Evolutionary conservation across 2,113 vertebrate species (phyloP).

Genomic region (Colaptes auratus): DNA sequence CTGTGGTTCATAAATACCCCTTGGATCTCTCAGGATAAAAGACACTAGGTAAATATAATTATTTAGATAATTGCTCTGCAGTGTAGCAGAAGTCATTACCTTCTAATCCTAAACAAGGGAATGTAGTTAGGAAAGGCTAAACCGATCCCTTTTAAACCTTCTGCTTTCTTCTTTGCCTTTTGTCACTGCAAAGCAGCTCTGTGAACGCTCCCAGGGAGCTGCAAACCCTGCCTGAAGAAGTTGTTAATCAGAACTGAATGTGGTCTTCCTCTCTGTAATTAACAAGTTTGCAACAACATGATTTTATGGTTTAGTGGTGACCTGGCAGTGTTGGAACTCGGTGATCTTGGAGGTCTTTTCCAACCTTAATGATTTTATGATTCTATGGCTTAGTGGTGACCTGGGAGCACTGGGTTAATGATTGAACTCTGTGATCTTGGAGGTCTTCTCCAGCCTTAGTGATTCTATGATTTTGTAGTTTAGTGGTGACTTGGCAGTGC

Average conservation of each 20-base stretch:
- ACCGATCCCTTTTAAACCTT: background rate
- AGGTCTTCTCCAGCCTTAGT: no score
- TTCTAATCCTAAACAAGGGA: background rate
- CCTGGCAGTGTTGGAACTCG: no score
- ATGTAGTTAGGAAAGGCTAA: background rate
- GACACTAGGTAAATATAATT: slow-evolving; percentile 3
- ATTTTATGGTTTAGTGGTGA: no score
- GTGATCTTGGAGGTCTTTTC: no score
- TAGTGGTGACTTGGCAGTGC: no score
- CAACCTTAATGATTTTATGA: no score
- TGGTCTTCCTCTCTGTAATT: background rate
- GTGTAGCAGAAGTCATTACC: background rate
- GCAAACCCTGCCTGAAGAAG: background rate
- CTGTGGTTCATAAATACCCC: background rate
- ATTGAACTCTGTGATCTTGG: no score
- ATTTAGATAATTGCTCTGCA: slow-evolving; percentile 15
- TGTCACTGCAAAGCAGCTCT: background rate
- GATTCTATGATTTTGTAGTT: no score
- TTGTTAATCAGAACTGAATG: background rate
- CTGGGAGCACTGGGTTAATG: no score
- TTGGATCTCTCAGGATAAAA: slow-evolving; percentile 43
- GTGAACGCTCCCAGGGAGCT: background rate
- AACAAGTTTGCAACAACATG: rapidly evolving
- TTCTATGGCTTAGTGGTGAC: no score
- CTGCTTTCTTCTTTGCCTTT: background rate